Percentiles rank a stretch among this genome's conserved stretches.
These are phyloP conservation scores for Tiaroga cobitis DNA, from an alignment of 2,797 vertebrate genomes.

Conservation along the genomic window DNA sequence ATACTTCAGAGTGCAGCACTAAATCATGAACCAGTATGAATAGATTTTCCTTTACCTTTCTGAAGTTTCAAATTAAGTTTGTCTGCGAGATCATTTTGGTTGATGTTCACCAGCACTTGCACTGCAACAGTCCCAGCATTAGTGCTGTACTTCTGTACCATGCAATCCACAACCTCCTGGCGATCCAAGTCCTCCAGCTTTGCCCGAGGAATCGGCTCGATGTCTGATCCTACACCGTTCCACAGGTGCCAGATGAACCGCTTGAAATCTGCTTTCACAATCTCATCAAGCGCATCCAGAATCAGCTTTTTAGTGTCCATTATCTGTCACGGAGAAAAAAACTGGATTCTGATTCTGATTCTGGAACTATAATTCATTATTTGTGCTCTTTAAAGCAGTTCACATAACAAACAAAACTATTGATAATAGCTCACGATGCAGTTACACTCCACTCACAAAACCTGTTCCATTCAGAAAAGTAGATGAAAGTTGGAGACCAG, in stretches of 20 bases:
- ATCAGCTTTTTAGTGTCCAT: conserved; percentile 15
- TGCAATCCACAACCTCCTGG: background rate
- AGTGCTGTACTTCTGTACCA: conserved; percentile 8
- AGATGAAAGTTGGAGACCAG: too few species aligned
- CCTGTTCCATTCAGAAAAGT: too few species aligned
- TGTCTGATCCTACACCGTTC: background rate
- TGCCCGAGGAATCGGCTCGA: background rate
- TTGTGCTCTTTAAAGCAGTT: background rate
- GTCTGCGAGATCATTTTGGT: background rate
- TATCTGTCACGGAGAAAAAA: background rate
- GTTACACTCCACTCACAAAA: too few species aligned
- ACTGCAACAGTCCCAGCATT: conserved; percentile 10
- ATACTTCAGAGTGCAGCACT: too few species aligned
- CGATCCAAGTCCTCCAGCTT: conserved; percentile 23
- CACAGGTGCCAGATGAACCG: conserved; percentile 28
- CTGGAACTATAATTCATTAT: too few species aligned
- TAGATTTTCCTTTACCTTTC: conserved; percentile 3
- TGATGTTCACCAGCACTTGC: background rate
- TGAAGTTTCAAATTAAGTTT: background rate
- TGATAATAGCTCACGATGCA: background rate
- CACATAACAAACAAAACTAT: background rate
- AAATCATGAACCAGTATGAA: too few species aligned
- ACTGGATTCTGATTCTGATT: background rate
- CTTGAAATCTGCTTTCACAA: background rate
- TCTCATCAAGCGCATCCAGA: background rate